These are phyloP conservation scores for Lochmaea crataegi DNA, from an alignment of 2,888 invertebrate species.

Conservation along the genomic window DNA sequence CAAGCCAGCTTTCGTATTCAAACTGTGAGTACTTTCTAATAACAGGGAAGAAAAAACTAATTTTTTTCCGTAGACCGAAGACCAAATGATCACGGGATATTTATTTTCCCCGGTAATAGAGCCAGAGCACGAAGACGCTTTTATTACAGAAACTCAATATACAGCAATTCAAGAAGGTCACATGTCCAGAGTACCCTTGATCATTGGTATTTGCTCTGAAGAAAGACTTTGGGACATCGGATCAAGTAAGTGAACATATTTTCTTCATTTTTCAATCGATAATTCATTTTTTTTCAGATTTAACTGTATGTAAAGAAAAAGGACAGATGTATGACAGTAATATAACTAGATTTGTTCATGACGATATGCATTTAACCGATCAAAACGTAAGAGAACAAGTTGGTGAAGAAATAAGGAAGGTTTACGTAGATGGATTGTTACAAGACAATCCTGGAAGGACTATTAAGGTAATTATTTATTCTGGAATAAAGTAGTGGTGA, in stretches of 20 bases:
- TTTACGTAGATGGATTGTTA: slow-evolving; percentile 38
- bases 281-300: slow-evolving; percentile 2
- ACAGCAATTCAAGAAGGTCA: slow-evolving; percentile 9
- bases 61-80: slow-evolving; percentile 25
- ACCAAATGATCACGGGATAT: slow-evolving; percentile 35
- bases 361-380: slow-evolving; percentile 47
- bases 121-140: slow-evolving; percentile 36
- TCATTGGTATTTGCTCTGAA: slow-evolving; percentile 27
- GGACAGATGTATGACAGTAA: slow-evolving; percentile 39
- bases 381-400: slow-evolving; percentile 27
- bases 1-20: slow-evolving; percentile 12
- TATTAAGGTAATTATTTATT: slow-evolving; percentile 19
- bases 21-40: slow-evolving; percentile 12
- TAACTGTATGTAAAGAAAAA: slow-evolving; percentile 15
- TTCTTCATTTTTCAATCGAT: not conserved
- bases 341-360: slow-evolving; percentile 40
- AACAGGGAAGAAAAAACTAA: not conserved
- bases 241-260: slow-evolving; percentile 1
- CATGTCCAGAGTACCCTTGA: slow-evolving; percentile 12
- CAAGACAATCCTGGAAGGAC: slow-evolving; percentile 25
- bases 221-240: slow-evolving; percentile 22
- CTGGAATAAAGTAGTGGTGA: not conserved
- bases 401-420: slow-evolving; percentile 42
- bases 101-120: slow-evolving; percentile 39
- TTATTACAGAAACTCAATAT: slow-evolving; percentile 18